These are phyloP conservation scores for Xylota segnis DNA, from an alignment of 2,888 invertebrate genomes.

Conservation along the genomic window DNA sequence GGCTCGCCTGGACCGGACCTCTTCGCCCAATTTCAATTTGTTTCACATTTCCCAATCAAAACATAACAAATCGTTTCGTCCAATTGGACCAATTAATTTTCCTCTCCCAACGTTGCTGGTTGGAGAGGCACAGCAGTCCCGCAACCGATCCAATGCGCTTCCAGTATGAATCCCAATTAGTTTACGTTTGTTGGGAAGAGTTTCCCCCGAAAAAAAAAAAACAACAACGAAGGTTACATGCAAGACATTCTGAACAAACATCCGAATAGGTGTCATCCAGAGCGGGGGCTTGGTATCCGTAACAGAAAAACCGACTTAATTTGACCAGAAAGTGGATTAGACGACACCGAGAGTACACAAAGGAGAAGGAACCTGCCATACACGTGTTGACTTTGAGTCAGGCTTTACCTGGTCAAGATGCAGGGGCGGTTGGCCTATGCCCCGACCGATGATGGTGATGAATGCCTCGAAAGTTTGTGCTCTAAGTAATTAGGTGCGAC, in stretches of 20 bases:
- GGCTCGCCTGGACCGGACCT: background rate
- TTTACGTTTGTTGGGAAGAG: constrained; percentile 13
- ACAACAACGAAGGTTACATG: constrained; percentile 18
- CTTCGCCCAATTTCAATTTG: constrained; percentile 48
- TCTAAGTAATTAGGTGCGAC: constrained; percentile 43
- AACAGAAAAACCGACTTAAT: constrained; percentile 45
- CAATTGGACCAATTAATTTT: constrained; percentile 69
- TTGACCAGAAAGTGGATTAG: constrained; percentile 56
- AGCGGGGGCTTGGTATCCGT: constrained; percentile 15
- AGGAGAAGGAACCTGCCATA: background rate
- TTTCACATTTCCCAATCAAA: constrained; percentile 70
- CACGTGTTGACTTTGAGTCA: background rate
- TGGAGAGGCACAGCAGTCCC: background rate
- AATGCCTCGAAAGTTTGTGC: constrained; percentile 1
- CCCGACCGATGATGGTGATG: background rate
- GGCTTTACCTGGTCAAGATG: constrained; percentile 4
- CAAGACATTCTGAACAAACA: constrained; percentile 32
- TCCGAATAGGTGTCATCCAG: constrained; percentile 36
- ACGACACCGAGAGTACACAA: background rate
- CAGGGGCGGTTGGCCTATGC: background rate
- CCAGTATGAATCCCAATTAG: constrained; percentile 58
- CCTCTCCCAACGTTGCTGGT: background rate
- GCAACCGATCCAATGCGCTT: constrained; percentile 12
- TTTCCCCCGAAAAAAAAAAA: constrained; percentile 12
- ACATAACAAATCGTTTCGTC: constrained; percentile 67